Conservation (phyloP, 2,888 invertebrate genomes). For the Operophtera brumata region DNA sequence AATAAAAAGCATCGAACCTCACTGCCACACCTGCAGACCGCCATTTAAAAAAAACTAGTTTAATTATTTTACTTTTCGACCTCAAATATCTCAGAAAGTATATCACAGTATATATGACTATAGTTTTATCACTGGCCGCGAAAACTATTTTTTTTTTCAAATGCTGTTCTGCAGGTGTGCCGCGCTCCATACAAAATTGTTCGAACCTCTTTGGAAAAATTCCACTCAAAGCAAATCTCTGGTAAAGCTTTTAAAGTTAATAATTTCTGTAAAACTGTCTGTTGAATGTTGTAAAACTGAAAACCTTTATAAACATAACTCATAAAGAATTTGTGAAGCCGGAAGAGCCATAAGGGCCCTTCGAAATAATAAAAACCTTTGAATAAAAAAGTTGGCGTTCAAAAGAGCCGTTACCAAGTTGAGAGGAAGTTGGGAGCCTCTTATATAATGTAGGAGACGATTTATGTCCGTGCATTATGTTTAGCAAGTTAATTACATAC, state of each 20-base stretch:
- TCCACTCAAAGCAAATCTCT: background rate
- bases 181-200: too few species aligned
- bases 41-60: too few species aligned
- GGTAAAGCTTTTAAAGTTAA: background rate
- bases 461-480: constrained; percentile 34
- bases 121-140: too few species aligned
- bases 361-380: constrained; percentile 31
- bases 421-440: constrained; percentile 28
- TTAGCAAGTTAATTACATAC: constrained; percentile 31
- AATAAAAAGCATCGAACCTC: too few species aligned
- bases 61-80: too few species aligned
- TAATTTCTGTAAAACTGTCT: background rate
- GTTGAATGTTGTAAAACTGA: constrained; percentile 1
- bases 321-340: constrained; percentile 27
- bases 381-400: constrained; percentile 32
- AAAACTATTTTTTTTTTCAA: too few species aligned
- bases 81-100: too few species aligned
- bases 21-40: too few species aligned
- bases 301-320: constrained; percentile 19
- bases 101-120: too few species aligned
- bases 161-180: too few species aligned
- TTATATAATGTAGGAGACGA: constrained; percentile 35
- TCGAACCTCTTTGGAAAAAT: background rate
- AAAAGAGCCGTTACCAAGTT: constrained; percentile 30
- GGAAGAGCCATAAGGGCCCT: constrained; percentile 28